Evolutionary conservation across 2,797 vertebrate genomes (phyloP).

Genomic region (Apodemus agrarius): DNA sequence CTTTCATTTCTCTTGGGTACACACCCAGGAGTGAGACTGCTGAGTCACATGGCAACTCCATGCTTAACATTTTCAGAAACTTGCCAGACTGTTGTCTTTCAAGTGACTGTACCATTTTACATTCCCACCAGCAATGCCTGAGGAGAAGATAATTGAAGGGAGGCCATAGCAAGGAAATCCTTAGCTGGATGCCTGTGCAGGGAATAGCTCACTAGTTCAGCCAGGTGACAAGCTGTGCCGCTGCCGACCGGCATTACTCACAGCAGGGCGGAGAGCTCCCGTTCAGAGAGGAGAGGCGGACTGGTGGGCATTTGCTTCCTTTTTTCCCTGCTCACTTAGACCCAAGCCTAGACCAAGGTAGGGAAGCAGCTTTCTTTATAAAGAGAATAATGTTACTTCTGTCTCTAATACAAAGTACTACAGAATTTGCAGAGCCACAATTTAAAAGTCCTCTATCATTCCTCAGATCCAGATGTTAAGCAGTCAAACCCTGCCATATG

Average conservation of each 20-base stretch:
- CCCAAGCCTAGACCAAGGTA: neutral
- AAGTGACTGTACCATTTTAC: constrained; percentile 1
- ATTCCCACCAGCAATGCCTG: constrained; percentile 21
- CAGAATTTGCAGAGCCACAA: neutral
- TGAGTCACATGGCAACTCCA: constrained; percentile 37
- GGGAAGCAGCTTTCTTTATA: constrained; percentile 22
- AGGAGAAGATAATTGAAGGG: constrained; percentile 5
- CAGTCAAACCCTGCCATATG: neutral
- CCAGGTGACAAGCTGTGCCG: neutral
- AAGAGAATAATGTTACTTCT: neutral
- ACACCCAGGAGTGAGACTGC: constrained; percentile 42
- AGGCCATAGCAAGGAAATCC: neutral
- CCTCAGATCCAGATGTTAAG: neutral
- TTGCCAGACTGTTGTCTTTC: constrained; percentile 40
- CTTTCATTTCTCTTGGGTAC: constrained; percentile 48
- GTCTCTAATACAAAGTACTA: constrained; percentile 15
- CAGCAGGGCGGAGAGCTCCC: constrained; percentile 17
- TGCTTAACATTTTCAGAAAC: constrained; percentile 52
- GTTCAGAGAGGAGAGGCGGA: neutral
- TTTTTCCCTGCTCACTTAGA: neutral
- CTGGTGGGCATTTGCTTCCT: neutral
- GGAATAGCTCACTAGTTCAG: neutral
- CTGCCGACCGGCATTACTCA: neutral
- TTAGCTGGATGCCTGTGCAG: neutral
- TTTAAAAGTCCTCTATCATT: constrained; percentile 1